These are phyloP conservation scores for Syngnathus scovelli DNA, from an alignment of 2,113 vertebrate genomes.

Conservation along the genomic window DNA sequence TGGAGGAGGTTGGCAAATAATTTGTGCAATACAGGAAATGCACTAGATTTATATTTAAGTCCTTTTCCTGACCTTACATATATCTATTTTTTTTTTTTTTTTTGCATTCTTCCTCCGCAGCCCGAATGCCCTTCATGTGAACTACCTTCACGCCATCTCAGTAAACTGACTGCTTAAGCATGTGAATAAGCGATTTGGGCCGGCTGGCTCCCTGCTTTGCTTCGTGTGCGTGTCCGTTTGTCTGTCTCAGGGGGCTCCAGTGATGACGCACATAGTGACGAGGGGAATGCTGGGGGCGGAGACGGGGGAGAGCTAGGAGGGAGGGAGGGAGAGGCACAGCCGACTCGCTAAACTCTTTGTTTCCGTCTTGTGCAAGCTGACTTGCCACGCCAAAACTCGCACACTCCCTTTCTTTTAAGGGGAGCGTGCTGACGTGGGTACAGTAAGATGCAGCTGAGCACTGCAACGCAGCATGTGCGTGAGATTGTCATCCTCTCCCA, in stretches of 20 bases:
- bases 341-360: constrained; percentile 62
- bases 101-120: constrained; percentile 18
- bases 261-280: constrained; percentile 68
- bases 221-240: constrained; percentile 22
- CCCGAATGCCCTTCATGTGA: constrained; percentile 23
- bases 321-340: constrained; percentile 29
- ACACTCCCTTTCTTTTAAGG: constrained; percentile 24
- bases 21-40: neutral
- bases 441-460: constrained; percentile 22
- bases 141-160: constrained; percentile 45
- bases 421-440: constrained; percentile 23
- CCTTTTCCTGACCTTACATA: neutral
- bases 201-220: constrained; percentile 35
- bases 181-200: constrained; percentile 59
- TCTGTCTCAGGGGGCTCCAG: constrained; percentile 66
- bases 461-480: neutral
- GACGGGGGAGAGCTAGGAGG: constrained; percentile 26
- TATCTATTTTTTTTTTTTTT: constrained; percentile 7
- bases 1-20: neutral
- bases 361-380: constrained; percentile 48
- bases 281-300: constrained; percentile 55
- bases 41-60: neutral
- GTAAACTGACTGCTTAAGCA: constrained; percentile 55
- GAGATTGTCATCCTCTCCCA: neutral
- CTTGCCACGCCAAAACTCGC: constrained; percentile 18